A percentile compares a stretch with the other conserved stretches of the same genome.
These are phyloP conservation scores for Datnioides undecimradiatus DNA, from an alignment of 2,113 vertebrate genomes.

Conservation along the genomic window DNA sequence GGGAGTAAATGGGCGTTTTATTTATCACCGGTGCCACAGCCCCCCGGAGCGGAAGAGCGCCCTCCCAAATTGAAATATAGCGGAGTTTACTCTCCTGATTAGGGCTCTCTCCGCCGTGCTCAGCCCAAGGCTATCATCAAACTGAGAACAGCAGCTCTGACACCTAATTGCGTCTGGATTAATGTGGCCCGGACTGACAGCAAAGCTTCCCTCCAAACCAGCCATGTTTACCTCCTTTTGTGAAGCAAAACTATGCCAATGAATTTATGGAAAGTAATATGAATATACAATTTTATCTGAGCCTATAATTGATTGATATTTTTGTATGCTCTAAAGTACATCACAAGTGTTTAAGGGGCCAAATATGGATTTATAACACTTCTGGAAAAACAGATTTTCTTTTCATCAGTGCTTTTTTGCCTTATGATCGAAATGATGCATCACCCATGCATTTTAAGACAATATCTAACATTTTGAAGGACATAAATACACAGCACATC, in stretches of 20 bases:
- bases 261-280: conserved; percentile 5
- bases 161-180: conserved; percentile 98
- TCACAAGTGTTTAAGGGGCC: neutral
- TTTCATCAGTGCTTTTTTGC: neutral
- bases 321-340: neutral
- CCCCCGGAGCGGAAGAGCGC: conserved; percentile 97
- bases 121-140: conserved; percentile 95
- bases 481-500: neutral
- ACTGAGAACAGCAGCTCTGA: conserved; percentile 89
- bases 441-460: neutral
- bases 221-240: neutral
- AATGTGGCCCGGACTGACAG: conserved; percentile 93
- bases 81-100: conserved; percentile 99
- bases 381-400: neutral
- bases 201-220: conserved; percentile 58
- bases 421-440: neutral
- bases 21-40: conserved; percentile 96
- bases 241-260: neutral
- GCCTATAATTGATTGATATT: neutral
- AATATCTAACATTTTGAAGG: too few relatives aligned
- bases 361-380: neutral
- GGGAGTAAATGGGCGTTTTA: conserved; percentile 97
- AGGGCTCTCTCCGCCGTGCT: conserved; percentile 88
- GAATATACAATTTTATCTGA: too few relatives aligned
- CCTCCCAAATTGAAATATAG: conserved; percentile 99